Evolutionary conservation across 2,888 invertebrate species (phyloP), one percentile per base, ranked within the genome.

Genomic region (Therioaphis trifolii): DNA sequence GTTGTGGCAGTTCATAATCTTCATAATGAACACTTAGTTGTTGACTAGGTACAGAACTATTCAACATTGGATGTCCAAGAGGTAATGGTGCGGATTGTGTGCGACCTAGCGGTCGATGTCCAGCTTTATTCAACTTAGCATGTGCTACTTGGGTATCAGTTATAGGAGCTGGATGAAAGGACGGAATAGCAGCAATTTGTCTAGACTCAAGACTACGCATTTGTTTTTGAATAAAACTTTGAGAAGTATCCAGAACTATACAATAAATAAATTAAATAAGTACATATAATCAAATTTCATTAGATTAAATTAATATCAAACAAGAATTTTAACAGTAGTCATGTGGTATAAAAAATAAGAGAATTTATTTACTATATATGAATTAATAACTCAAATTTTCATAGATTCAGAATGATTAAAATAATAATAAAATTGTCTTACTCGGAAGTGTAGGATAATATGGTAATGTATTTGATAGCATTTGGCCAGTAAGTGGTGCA

Each of bases 71-170:
- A 90, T 96, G 96, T 1, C 96, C 96, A 84, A 97, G 90, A 40
- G 96, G 96, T 87, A 96, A 90, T 1, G 96, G 96, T 4, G 97
- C 97, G 69, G 97, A 97, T 90, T 98, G 97, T 84, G 98, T 98
- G 88, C 98, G 93, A 85, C 96, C 96, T 74, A 97, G 91, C 49
- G 96, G 96, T 77, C 96, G 90, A 87, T 94, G 94, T 87, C 92
- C 92, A 88, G 91, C 91, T 90, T 93, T 94, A 90, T 91, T 91
- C 84, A 94, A 91, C 87, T 93, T 91, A 86, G 92, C 92, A 88
- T 92, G 92, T 69, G 92, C 92, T 86, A 91, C 91, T 87, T 89
- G 84, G 18, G 74, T 80, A 24, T 78, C 52, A 66, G 63, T 82
- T n/a, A 82, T 82, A 40, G 82, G 82, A 7, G 49, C 24, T 21